phyloP scores from a whole-genome alignment of 2,113 vertebrate genomes.

The Connochaetes taurinus region DNA sequence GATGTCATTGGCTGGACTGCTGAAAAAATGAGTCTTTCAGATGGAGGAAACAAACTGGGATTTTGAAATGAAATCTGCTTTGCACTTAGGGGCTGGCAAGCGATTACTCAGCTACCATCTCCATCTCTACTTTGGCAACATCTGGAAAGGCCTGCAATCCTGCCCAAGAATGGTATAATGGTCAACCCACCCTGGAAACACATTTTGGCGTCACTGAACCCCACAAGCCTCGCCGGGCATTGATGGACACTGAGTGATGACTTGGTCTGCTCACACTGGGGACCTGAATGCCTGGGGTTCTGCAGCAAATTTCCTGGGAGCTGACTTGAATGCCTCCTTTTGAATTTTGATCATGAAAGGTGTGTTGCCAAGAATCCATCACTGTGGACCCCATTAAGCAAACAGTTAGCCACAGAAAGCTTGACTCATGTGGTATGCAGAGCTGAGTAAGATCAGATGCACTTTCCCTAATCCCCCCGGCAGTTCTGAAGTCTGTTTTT shows the following conservation, averaged over 20 bases:
- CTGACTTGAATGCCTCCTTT: no score
- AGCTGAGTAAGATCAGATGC: neutral
- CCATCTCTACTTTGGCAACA: neutral
- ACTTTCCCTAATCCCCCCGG: neutral
- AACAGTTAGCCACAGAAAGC: neutral
- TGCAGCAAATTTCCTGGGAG: neutral
- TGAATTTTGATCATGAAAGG: neutral
- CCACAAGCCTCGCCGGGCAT: fast-evolving
- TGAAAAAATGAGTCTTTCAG: neutral
- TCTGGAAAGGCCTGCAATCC: fast-evolving
- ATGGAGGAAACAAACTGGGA: neutral
- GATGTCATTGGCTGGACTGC: neutral
- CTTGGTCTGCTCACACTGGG: fast-evolving
- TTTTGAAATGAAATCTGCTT: neutral
- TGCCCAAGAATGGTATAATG: fast-evolving
- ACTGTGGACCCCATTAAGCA: neutral
- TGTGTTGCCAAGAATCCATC: neutral
- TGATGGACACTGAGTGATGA: fast-evolving
- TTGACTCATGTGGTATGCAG: neutral
- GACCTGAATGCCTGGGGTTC: neutral
- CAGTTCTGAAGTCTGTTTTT: neutral
- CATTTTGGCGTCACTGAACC: fast-evolving
- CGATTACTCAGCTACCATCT: neutral
- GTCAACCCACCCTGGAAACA: neutral
- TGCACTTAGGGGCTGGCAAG: neutral